Evolutionary conservation across 2,888 invertebrate genomes (phyloP).

Genomic region (Polylopha cassiicola): DNA sequence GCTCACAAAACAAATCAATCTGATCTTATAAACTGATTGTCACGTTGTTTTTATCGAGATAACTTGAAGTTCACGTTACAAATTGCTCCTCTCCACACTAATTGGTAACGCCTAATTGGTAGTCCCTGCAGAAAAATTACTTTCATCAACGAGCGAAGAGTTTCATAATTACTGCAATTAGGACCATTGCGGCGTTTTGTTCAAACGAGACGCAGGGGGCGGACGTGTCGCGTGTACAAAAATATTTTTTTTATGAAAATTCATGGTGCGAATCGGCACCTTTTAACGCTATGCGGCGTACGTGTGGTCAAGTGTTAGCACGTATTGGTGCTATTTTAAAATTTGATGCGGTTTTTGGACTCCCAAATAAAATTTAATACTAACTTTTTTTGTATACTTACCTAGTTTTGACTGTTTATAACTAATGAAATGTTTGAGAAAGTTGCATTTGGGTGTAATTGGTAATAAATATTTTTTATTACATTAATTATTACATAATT

Average conservation of each 20-base stretch:
- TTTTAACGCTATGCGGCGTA: conserved; percentile 7
- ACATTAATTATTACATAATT: no score
- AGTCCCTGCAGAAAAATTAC: conserved; percentile 70
- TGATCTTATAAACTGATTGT: conserved; percentile 4
- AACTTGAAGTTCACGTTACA: conserved; percentile 54
- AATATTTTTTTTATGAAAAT: conserved; percentile 48
- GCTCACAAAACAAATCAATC: conserved; percentile 5
- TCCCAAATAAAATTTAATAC: no score
- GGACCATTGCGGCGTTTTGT: conserved; percentile 58
- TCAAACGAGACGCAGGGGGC: conserved; percentile 42
- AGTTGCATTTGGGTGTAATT: no score
- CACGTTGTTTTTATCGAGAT: conserved; percentile 35
- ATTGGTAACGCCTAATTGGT: conserved; percentile 68
- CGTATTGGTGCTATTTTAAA: no score
- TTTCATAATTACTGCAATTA: conserved; percentile 71
- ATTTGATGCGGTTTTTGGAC: no score
- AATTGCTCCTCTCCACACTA: conserved; percentile 54
- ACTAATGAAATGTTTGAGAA: no score
- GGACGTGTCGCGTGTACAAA: conserved; percentile 64
- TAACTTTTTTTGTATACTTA: no score
- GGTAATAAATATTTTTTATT: no score
- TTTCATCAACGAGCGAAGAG: conserved; percentile 71
- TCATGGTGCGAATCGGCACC: conserved; percentile 25
- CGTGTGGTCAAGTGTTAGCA: background rate
- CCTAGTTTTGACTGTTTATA: no score